Evolutionary conservation across 2,888 invertebrate genomes (phyloP), one percentile per base, ranked within the genome.

Genomic region (Melipona beecheii): DNA sequence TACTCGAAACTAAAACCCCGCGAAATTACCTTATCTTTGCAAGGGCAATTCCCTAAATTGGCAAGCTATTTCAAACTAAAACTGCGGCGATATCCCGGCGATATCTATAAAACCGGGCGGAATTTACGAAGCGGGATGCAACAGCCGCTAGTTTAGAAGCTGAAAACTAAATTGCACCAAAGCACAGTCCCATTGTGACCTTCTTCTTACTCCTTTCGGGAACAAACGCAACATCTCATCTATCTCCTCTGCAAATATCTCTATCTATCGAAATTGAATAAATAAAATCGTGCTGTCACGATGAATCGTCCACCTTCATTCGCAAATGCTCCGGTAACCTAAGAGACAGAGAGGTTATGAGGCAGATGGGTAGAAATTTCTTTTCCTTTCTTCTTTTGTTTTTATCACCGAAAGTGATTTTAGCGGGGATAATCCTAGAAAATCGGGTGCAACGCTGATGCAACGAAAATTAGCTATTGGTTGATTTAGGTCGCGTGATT

Each of bases 101-200:
- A 64, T 65, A 65, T 65, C 64, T 2, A 54, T 64, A 54, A 64
- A 64, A 36, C 52, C 27, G 15, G 9, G 15, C 5, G 65, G 65
- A 65, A 74, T 72, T 76, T 70, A 56, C 49, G 54, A 72, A 78
- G 49, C 56, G 58, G 58, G 43, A 19, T 31, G 64, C 36, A 77
- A 74, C 74, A 74, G 65, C 24, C 24, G 64, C 24, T 24, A 36
- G 52, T 74, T 72, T 49, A 77, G 64, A 72, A 54, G 62, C 49
- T 64, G 43, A 49, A 70, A 64, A 79, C 43, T 56, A 75, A 76
- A 71, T 52, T 36, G 43, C 27, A 17, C 31, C 56, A 27, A 43
- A 58, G 43, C 43, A 43, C 31, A 49, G 31, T 71, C 50, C 52
- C 60, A 77, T 60, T 58, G 60, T 60, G 71, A 72, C 66, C 19